A percentile compares a stretch with the other conserved stretches of the same genome.
Evolutionary conservation across 2,113 vertebrate species (phyloP).

Genomic region (Scomber japonicus): DNA sequence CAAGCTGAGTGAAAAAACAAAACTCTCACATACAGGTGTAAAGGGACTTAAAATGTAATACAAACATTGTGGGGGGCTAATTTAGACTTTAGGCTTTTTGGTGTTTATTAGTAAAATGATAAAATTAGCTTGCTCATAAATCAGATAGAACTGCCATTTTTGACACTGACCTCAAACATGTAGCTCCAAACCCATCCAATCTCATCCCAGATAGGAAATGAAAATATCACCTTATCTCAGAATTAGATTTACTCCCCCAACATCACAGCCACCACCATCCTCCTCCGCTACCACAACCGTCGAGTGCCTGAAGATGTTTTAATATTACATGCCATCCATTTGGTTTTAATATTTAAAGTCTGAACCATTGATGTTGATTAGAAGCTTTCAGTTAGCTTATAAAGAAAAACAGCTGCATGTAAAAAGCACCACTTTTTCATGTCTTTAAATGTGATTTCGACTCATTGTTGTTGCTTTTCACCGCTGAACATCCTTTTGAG

Average conservation of each 20-base stretch:
- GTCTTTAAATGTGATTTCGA: slow-evolving; percentile 51
- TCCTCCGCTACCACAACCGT: slow-evolving; percentile 56
- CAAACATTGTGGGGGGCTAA: neutral
- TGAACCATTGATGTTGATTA: slow-evolving; percentile 81
- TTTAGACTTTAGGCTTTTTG: slow-evolving; percentile 14
- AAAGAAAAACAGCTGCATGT: slow-evolving; percentile 62
- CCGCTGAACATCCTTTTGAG: slow-evolving; percentile 21
- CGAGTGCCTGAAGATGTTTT: slow-evolving; percentile 80
- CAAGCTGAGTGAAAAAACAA: neutral
- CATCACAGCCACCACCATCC: slow-evolving; percentile 37
- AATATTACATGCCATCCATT: slow-evolving; percentile 85
- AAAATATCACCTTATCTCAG: slow-evolving; percentile 70
- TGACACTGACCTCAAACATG: slow-evolving; percentile 33
- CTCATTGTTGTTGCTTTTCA: slow-evolving; percentile 43
- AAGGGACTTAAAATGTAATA: slow-evolving; percentile 7
- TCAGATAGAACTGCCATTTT: slow-evolving; percentile 44
- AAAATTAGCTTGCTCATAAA: slow-evolving; percentile 40
- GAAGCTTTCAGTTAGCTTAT: slow-evolving; percentile 67
- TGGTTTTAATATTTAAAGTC: slow-evolving; percentile 83
- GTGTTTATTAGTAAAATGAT: slow-evolving; percentile 3
- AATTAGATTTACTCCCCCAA: slow-evolving; percentile 50
- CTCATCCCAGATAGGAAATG: slow-evolving; percentile 64
- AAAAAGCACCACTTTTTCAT: slow-evolving; percentile 60
- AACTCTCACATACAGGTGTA: neutral
- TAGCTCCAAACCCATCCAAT: slow-evolving; percentile 43